phyloP scores from a whole-genome alignment of 2,888 invertebrate species.

The Smittia aterrima region DNA sequence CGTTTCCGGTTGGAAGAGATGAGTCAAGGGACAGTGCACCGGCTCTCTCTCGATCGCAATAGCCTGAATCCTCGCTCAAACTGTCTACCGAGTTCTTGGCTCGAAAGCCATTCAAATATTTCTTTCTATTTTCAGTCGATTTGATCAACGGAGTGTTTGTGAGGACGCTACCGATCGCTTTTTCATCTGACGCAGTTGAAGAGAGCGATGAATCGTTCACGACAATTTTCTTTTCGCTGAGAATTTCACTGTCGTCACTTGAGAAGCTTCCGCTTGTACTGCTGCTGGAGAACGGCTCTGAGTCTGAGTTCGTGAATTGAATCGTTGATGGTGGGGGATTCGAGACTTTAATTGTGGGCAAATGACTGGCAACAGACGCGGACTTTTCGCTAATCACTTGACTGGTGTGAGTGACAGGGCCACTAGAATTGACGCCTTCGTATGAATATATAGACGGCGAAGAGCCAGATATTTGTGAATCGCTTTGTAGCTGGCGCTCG shows the following conservation, averaged over 20 bases:
- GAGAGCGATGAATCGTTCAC: constrained; percentile 29
- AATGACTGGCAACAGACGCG: constrained; percentile 22
- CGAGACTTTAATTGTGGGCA: constrained; percentile 34
- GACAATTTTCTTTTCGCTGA: not conserved
- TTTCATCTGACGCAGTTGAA: constrained; percentile 13
- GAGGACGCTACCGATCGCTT: not conserved
- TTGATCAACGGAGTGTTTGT: not conserved
- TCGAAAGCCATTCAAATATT: constrained; percentile 43
- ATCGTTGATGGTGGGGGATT: constrained; percentile 13
- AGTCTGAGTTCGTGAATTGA: constrained; percentile 34
- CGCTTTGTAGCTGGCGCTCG: constrained; percentile 65
- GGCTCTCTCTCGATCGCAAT: constrained; percentile 29
- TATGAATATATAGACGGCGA: constrained; percentile 51
- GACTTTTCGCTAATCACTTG: constrained; percentile 32
- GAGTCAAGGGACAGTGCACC: constrained; percentile 22
- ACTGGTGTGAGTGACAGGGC: not conserved
- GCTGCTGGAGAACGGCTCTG: constrained; percentile 29
- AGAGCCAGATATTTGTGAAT: constrained; percentile 50
- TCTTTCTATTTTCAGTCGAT: constrained; percentile 22
- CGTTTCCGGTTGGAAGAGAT: constrained; percentile 29
- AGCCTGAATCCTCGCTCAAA: constrained; percentile 65
- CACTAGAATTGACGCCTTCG: constrained; percentile 48
- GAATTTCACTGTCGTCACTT: constrained; percentile 35
- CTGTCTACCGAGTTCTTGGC: constrained; percentile 69
- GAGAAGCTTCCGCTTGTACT: constrained; percentile 34